Percentiles rank a stretch among this genome's conserved stretches.
Conservation (phyloP, 2,888 invertebrate species). For the Drosophila kanekoi region DNA sequence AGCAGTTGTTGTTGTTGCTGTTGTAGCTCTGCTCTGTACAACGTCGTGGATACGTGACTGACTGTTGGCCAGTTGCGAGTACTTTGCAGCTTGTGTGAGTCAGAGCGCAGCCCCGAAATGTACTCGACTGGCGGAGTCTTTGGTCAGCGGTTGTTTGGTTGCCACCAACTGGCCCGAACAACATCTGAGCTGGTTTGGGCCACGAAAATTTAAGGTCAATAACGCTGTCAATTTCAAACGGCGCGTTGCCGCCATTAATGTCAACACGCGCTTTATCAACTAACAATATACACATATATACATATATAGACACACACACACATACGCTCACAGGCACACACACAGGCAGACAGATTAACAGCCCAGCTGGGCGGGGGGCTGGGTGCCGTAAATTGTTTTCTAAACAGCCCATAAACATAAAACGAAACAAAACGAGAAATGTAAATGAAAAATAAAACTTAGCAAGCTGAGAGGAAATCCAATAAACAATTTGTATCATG, state of each 20-base stretch:
- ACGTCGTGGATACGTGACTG: conserved; percentile 59
- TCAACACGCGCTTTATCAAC: conserved; percentile 76
- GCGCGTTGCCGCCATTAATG: conserved; percentile 76
- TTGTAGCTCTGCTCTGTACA: conserved; percentile 40
- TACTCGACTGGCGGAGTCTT: conserved; percentile 28
- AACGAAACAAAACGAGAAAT: conserved; percentile 78
- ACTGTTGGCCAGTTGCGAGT: conserved; percentile 65
- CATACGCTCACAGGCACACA: conserved; percentile 4
- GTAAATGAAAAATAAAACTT: conserved; percentile 77
- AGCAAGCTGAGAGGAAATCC: conserved; percentile 70
- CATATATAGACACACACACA: conserved; percentile 14
- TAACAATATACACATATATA: conserved; percentile 46
- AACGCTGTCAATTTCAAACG: conserved; percentile 77
- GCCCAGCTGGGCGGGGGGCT: conserved; percentile 24
- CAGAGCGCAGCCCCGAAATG: conserved; percentile 48
- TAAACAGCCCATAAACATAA: conserved; percentile 77
- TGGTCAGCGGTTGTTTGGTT: conserved; percentile 37
- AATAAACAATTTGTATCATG: conserved; percentile 79
- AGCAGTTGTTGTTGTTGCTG: conserved; percentile 17
- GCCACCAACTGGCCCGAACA: neutral
- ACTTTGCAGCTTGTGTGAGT: conserved; percentile 57
- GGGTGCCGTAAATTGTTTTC: conserved; percentile 71
- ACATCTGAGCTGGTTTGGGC: conserved; percentile 3
- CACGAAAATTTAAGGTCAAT: conserved; percentile 73
- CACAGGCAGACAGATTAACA: conserved; percentile 43